Evolutionary conservation across 2,888 invertebrate species (phyloP).

Genomic region (Chirona hameri): DNA sequence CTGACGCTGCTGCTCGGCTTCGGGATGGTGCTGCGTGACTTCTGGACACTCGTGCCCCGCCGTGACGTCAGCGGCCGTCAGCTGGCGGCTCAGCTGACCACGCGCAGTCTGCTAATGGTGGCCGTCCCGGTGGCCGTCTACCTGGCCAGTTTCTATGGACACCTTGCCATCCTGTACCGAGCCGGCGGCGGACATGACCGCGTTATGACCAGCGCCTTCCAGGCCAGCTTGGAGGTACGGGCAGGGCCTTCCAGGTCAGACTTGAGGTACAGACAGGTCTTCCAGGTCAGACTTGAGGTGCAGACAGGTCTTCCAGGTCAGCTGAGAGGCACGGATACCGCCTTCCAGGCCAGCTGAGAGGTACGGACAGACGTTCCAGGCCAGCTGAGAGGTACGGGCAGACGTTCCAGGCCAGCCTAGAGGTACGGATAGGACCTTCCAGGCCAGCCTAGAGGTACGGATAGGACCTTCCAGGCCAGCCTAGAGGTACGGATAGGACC

Average conservation of each 20-base stretch:
- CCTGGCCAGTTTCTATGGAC: conserved; percentile 76
- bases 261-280: conserved; percentile 61
- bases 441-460: conserved; percentile 43
- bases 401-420: neutral
- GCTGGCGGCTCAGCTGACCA: conserved; percentile 54
- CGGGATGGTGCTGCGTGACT: conserved; percentile 67
- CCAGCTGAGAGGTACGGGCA: conserved; percentile 43
- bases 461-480: too few species aligned
- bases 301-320: conserved; percentile 7
- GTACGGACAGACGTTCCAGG: conserved; percentile 31
- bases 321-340: conserved; percentile 79
- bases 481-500: neutral
- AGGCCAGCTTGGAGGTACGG: too few species aligned
- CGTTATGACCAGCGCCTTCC: conserved; percentile 96
- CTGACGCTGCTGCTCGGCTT: conserved; percentile 71
- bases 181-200: conserved; percentile 95
- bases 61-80: conserved; percentile 41
- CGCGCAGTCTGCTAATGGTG: conserved; percentile 55
- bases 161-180: conserved; percentile 72
- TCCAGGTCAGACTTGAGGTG: conserved; percentile 72
- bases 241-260: too few species aligned
- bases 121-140: conserved; percentile 67
- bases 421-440: conserved; percentile 32
- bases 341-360: conserved; percentile 57
- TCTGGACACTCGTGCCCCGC: conserved; percentile 60